Evolutionary conservation across 2,113 vertebrate genomes (phyloP).

Genomic region (Todiramphus chloris): DNA sequence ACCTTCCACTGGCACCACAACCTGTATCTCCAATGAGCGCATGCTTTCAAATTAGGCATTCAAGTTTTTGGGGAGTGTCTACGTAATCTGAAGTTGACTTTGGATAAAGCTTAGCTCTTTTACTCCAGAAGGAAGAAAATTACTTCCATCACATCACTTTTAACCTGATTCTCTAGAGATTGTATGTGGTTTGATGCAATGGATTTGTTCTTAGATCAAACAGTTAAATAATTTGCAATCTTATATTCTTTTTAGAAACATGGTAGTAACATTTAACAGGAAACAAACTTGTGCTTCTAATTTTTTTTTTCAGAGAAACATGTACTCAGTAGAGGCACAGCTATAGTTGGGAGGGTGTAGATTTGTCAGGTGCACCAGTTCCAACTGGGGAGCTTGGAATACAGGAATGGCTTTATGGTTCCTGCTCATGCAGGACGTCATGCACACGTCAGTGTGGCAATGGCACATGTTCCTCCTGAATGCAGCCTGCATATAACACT

Average conservation of each 20-base stretch:
- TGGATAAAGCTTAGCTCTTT: not conserved
- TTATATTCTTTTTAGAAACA: not conserved
- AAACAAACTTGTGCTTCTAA: not conserved
- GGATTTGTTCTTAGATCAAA: not conserved
- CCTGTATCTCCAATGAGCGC: not conserved
- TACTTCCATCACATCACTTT: not conserved
- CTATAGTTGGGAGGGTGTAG: too few relatives aligned
- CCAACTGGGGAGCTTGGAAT: not conserved
- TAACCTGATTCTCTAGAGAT: not conserved
- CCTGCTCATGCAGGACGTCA: not conserved
- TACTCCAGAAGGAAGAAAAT: not conserved
- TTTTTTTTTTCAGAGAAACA: not conserved
- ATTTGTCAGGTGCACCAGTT: not conserved
- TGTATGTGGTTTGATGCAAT: not conserved
- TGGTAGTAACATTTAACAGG: not conserved
- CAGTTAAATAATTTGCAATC: not conserved
- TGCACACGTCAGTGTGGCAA: fast-evolving
- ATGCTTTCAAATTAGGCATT: not conserved
- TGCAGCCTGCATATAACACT: fast-evolving
- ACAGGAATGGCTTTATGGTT: not conserved
- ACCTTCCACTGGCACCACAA: not conserved
- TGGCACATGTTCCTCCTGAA: fast-evolving
- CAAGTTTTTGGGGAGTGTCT: not conserved
- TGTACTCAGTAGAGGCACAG: not conserved
- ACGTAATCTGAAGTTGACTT: not conserved